A percentile compares a stretch with the other conserved stretches of the same genome.
These are phyloP conservation scores for Seira musarum DNA, from an alignment of 2,888 invertebrate genomes.

Conservation along the genomic window DNA sequence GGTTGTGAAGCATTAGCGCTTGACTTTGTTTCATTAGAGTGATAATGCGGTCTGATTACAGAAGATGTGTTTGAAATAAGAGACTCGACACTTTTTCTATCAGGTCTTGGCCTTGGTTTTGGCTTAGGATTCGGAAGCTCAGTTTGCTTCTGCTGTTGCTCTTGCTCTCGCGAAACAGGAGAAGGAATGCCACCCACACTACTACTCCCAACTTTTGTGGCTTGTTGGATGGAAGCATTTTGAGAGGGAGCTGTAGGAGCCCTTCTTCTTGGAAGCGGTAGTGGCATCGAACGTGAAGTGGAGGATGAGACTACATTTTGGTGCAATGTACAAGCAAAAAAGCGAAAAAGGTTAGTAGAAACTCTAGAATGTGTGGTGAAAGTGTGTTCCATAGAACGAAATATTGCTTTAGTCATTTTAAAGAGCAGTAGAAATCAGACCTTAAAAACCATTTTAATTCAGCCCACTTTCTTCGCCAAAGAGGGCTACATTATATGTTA, in stretches of 20 bases:
- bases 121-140: conserved; percentile 48
- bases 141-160: conserved; percentile 20
- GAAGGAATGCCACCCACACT: conserved; percentile 21
- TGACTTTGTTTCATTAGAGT: no score
- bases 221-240: conserved; percentile 20
- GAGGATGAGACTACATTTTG: conserved; percentile 50
- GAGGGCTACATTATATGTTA: no score
- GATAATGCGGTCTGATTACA: conserved; percentile 23
- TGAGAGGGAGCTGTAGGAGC: conserved; percentile 44
- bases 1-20: no score
- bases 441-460: no score
- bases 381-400: no score
- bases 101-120: conserved; percentile 62
- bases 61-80: conserved; percentile 18
- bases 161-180: conserved; percentile 6
- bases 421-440: no score
- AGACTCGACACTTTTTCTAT: conserved; percentile 55
- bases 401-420: no score
- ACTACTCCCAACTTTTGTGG: neutral
- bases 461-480: no score
- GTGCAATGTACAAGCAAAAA: conserved; percentile 64
- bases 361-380: neutral
- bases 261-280: conserved; percentile 49
- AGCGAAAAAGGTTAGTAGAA: conserved; percentile 47
- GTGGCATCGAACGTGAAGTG: conserved; percentile 40